Percentiles rank a stretch among this genome's conserved stretches.
phyloP scores from a whole-genome alignment of 2,888 invertebrate genomes.

The Heteromyza rotundicornis region DNA sequence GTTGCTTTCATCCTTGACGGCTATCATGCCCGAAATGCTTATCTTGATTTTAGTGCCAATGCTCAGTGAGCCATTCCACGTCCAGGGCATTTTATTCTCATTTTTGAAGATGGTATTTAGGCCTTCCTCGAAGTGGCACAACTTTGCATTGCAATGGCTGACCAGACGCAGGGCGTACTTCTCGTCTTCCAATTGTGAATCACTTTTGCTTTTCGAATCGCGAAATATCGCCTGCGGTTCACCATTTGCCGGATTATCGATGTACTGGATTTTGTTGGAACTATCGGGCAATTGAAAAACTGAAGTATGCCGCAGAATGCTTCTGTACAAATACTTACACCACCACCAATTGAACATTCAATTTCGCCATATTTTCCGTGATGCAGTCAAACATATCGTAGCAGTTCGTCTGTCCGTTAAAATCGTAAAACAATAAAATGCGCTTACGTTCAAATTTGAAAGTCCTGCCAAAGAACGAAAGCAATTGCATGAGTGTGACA shows the following conservation, averaged over 20 bases:
- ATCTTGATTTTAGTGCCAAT: slow-evolving; percentile 69
- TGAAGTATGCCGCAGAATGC: no score
- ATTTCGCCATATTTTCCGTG: slow-evolving; percentile 65
- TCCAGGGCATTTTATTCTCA: slow-evolving; percentile 65
- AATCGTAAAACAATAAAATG: slow-evolving; percentile 72
- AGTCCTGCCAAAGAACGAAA: slow-evolving; percentile 37
- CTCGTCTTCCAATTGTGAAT: slow-evolving; percentile 59
- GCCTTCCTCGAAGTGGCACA: slow-evolving; percentile 69
- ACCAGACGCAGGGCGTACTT: slow-evolving; percentile 60
- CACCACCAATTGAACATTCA: slow-evolving; percentile 68
- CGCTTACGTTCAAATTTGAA: slow-evolving; percentile 64
- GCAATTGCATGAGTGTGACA: neutral
- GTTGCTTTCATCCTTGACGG: slow-evolving; percentile 64
- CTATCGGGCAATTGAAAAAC: no score
- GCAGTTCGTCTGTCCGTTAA: slow-evolving; percentile 64
- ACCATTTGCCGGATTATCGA: slow-evolving; percentile 53
- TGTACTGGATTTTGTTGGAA: slow-evolving; percentile 56
- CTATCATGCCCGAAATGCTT: slow-evolving; percentile 67
- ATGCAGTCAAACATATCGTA: slow-evolving; percentile 66
- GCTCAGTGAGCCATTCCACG: slow-evolving; percentile 72
- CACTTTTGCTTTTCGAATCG: slow-evolving; percentile 32
- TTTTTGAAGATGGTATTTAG: slow-evolving; percentile 68
- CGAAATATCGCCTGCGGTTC: slow-evolving; percentile 44
- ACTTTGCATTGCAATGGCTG: slow-evolving; percentile 41
- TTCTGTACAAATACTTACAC: slow-evolving; percentile 64